Evolutionary conservation across 2,888 invertebrate species (phyloP), one percentile per base, ranked within the genome.

Genomic region (Drosophila anceps): DNA sequence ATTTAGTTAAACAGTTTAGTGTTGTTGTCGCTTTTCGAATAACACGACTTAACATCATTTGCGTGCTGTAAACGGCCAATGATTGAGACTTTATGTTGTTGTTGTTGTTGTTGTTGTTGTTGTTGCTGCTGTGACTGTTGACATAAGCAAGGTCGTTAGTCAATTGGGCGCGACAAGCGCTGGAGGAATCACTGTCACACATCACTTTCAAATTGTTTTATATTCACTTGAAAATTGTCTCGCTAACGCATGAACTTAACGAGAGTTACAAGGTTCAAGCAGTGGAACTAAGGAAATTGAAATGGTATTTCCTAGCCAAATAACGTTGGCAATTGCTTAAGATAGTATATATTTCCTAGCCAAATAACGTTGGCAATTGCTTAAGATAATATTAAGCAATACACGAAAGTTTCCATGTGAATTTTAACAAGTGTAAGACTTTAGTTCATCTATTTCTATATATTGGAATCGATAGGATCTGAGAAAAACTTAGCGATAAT

Each of bases 1-100:
- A 62, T 73, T 72, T 73, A 48, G 54, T 69, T 64, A 68, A 73
- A 76, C 65, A 61, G 44, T 67, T 76, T 50, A n/a, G 29, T 33
- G 73, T 44, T 48, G 65, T 69, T 76, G 76, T 64, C 63, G 77
- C 65, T 51, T 69, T 50, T 65, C 44, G 50, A 61, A 60, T 39
- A 63, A 54, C 43, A 43, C 35, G 58, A 54, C 41, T 54, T 64
- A 72, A 68, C 67, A 76, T 76, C 64, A 76, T 76, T 76, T 39
- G 51, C 43, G 67, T 67, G 76, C 72, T 76, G 72, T 76, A 67
- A 76, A 76, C 68, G 41, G 61, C 37, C 72, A 76, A 76, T 72
- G 57, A 72, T 64, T 64, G 63, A 54, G 51, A 55, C 43, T 15
- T 55, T 55, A 54, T 60, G 63, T n/a, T 51, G 15, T 7, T 50